Base-by-base conservation (phyloP, 30 jellyfish, hydroid and myxozoan species). In the Rhopilema esculentum region DNA sequence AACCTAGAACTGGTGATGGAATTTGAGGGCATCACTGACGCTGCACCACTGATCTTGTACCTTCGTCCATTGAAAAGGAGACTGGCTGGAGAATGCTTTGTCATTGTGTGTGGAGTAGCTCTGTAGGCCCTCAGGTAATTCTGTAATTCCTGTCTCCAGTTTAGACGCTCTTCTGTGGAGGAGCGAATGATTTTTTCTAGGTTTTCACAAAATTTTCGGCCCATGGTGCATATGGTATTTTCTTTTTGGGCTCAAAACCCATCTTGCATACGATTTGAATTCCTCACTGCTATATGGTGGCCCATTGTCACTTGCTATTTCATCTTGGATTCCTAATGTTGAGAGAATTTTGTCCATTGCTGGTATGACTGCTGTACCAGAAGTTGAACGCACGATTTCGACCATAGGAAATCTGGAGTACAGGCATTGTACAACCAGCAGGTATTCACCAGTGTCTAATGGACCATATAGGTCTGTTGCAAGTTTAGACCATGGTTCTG, bases 121-220 rank as follows among this genome's bases (percentile, higher is more conserved):
- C 81, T 15, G 91, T 71, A 71, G 22, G 90, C 91, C 25, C 89
- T 29, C 17, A 82, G 92, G 21, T 28, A 30, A 15, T 72, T 31
- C 53, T 68, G 75, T 17, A 66, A 40, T 57, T 82, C 77, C 21
- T 84, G 93, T 19, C 93, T 27, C 93, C 91, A 71, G 93, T 82
- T 82, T 21, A 27, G 75, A 8, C 29, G 50, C 68, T 82, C 92
- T 28, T 4, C 53, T 22, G 20, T 21, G 15, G 77, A 61, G 88
- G 92, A 66, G n/a, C 69, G 92, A 16, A 82, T 29, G 62, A 81
- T 72, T 21, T 81, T 81, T 68, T 65, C 66, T 49, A 79, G 62
- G 82, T 24, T 19, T 22, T 79, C 89, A 61, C 22, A 61, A 79
- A 79, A 17, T 24, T 83, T 71, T 83, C 78, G 29, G 70, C 71